These are phyloP conservation scores for Alca torda DNA, from an alignment of 2,797 vertebrate genomes.

Conservation along the genomic window DNA sequence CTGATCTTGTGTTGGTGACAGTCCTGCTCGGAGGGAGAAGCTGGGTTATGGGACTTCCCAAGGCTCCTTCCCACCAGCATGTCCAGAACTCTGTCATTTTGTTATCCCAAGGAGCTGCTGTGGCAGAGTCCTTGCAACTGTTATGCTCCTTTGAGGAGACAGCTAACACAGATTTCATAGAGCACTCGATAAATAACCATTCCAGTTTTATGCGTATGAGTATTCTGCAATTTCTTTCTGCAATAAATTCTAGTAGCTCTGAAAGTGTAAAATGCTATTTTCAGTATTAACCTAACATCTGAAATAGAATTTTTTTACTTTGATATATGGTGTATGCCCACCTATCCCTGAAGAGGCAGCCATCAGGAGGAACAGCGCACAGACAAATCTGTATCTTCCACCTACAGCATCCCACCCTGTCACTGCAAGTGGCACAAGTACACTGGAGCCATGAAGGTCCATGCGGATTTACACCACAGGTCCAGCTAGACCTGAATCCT, in stretches of 20 bases:
- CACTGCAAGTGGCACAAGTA: background rate
- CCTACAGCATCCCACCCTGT: background rate
- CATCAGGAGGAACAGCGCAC: background rate
- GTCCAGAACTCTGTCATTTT: background rate
- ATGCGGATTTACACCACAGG: background rate
- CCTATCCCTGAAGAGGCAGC: background rate
- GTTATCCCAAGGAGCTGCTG: background rate
- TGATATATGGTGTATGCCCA: background rate
- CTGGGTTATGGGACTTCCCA: background rate
- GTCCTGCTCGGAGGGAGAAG: background rate
- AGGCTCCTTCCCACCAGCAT: background rate
- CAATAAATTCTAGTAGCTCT: background rate
- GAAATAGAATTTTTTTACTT: background rate
- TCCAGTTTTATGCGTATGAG: accelerated
- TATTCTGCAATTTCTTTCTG: background rate
- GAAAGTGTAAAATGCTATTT: background rate
- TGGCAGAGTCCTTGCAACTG: background rate
- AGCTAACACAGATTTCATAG: background rate
- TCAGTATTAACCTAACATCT: background rate
- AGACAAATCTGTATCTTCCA: background rate
- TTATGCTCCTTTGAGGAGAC: background rate
- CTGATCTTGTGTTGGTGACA: accelerated
- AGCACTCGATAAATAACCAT: background rate
- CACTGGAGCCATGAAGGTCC: background rate
- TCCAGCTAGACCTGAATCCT: background rate